Evolutionary conservation across 2,113 vertebrate genomes (phyloP).

Genomic region (Calypte anna): DNA sequence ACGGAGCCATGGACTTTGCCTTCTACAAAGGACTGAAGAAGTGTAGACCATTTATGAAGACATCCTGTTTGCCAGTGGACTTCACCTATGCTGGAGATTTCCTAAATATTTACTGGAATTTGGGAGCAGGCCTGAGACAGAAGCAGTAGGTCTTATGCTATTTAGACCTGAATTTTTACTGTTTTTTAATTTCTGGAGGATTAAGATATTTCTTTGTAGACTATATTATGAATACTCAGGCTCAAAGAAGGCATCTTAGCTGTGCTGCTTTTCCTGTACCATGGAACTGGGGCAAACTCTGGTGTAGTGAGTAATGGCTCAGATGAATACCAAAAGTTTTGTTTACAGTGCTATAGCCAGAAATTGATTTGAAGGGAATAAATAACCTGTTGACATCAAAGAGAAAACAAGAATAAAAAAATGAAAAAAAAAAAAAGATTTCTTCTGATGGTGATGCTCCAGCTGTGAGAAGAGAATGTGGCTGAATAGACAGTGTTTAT

Average conservation of each 20-base stretch:
- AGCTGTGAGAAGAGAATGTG: background rate
- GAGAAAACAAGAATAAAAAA: background rate
- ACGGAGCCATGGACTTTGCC: background rate
- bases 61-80: background rate
- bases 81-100: background rate
- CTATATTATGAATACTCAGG: background rate
- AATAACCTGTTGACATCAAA: conserved; percentile 19
- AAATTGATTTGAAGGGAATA: conserved; percentile 30
- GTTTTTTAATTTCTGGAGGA: background rate
- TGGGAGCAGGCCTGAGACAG: background rate
- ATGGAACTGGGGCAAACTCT: conserved; percentile 23
- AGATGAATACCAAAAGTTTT: conserved; percentile 15
- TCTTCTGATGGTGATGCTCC: background rate
- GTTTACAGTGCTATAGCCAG: conserved; percentile 7
- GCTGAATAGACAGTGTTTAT: background rate
- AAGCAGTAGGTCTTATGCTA: background rate
- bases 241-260: background rate
- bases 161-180: background rate
- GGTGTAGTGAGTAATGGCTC: background rate
- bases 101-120: background rate
- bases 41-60: background rate
- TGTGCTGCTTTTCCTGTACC: background rate
- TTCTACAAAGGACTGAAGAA: background rate
- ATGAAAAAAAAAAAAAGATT: background rate
- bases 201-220: background rate